Percentiles rank a stretch among this genome's conserved stretches.
Evolutionary conservation across 2,797 vertebrate species (phyloP).

Genomic region (Parauchenoglanis punctatus): DNA sequence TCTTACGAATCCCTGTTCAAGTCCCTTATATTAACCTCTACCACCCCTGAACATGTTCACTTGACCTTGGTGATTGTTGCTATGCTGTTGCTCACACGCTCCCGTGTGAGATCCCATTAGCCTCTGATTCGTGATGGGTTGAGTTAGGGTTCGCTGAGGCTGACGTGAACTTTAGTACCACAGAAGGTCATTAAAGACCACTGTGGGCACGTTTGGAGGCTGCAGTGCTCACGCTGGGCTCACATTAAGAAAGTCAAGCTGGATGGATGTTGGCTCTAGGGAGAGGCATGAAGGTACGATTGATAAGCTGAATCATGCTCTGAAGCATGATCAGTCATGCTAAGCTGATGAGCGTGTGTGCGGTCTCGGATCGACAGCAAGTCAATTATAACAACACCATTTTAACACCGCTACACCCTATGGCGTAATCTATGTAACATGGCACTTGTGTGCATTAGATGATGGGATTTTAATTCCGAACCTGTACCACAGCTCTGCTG

Average conservation of each 20-base stretch:
- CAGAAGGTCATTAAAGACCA: conserved; percentile 41
- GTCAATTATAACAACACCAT: conserved; percentile 31
- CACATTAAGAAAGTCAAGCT: conserved; percentile 25
- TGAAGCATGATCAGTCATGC: conserved; percentile 41
- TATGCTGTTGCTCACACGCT: conserved; percentile 24
- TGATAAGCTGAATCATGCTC: conserved; percentile 38
- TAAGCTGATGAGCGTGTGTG: conserved; percentile 39
- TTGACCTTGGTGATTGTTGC: conserved; percentile 44
- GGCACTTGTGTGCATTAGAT: conserved; percentile 28
- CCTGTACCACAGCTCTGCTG: not conserved
- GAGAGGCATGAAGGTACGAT: conserved; percentile 35
- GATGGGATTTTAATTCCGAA: not conserved
- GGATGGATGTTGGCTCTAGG: conserved; percentile 33
- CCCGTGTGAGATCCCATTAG: conserved; percentile 34
- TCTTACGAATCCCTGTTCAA: conserved; percentile 13
- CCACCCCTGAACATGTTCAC: conserved; percentile 27
- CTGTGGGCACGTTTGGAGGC: not conserved
- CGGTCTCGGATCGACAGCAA: conserved; percentile 38
- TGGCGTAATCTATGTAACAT: conserved; percentile 31
- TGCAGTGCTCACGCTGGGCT: conserved; percentile 7
- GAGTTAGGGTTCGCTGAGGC: conserved; percentile 32
- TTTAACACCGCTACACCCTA: conserved; percentile 25
- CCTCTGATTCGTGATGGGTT: conserved; percentile 32
- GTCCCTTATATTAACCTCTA: conserved; percentile 38
- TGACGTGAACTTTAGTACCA: conserved; percentile 25